phyloP scores from a whole-genome alignment of 2,888 invertebrate species.

The Lapara coniferarum region DNA sequence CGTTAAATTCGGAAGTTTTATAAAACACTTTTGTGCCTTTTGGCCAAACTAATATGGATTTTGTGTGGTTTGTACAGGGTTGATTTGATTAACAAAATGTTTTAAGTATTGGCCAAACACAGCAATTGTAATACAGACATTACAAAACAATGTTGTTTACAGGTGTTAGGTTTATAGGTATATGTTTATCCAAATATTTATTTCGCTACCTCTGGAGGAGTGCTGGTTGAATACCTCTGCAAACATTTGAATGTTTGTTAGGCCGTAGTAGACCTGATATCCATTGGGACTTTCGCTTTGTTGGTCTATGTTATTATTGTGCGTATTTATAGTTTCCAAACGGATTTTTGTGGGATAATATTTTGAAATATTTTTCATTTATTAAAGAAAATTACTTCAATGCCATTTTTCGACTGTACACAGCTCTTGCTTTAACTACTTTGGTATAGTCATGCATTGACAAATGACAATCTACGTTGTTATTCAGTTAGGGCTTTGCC shows the following conservation, averaged over 20 bases:
- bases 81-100: too few species aligned
- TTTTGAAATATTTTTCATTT: too few species aligned
- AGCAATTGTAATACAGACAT: neutral
- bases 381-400: too few species aligned
- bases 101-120: too few species aligned
- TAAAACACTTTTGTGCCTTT: neutral
- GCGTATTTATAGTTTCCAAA: neutral
- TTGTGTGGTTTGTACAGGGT: too few species aligned
- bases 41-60: too few species aligned
- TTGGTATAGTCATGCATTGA: too few species aligned
- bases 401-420: too few species aligned
- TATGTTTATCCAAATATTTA: conserved; percentile 7
- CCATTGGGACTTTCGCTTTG: neutral
- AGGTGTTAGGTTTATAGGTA: neutral
- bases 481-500: too few species aligned
- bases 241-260: neutral
- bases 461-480: too few species aligned
- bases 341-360: neutral
- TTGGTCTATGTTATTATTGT: neutral
- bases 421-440: too few species aligned
- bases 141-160: conserved; percentile 12
- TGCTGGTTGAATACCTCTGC: neutral
- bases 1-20: neutral
- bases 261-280: neutral
- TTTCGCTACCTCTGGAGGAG: conserved; percentile 6